Conservation (phyloP, 2,113 vertebrate genomes). For the Uropsilus gracilis region DNA sequence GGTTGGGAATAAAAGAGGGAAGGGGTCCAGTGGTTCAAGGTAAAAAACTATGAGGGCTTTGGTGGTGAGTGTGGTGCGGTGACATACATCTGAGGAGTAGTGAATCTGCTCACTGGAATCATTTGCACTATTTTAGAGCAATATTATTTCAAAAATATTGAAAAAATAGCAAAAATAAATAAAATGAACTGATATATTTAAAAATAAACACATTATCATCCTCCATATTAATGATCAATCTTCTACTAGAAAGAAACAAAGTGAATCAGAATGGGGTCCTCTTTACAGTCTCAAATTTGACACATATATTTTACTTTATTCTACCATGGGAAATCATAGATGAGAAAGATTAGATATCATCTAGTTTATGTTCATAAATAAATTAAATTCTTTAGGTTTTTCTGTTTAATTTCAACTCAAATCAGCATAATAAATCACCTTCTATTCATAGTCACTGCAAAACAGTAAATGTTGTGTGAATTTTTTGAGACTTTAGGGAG, state of each 20-base stretch:
- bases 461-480: background rate
- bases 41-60: too few relatives aligned
- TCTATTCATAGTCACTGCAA: background rate
- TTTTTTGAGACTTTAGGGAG: background rate
- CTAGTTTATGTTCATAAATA: background rate
- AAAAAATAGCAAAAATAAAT: too few relatives aligned
- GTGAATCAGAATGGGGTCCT: background rate
- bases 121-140: too few relatives aligned
- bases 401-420: constrained; percentile 3
- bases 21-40: too few relatives aligned
- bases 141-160: too few relatives aligned
- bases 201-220: background rate
- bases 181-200: too few relatives aligned
- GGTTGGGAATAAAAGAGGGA: too few relatives aligned
- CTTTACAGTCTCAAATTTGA: background rate
- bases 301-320: background rate
- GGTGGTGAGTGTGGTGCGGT: too few relatives aligned
- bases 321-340: background rate
- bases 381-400: background rate
- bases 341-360: background rate
- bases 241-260: constrained; percentile 40
- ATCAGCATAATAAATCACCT: background rate
- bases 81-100: too few relatives aligned
- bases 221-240: background rate
- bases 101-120: too few relatives aligned